Evolutionary conservation across 2,888 invertebrate genomes (phyloP).

Genomic region (Crossocerus cetratus): DNA sequence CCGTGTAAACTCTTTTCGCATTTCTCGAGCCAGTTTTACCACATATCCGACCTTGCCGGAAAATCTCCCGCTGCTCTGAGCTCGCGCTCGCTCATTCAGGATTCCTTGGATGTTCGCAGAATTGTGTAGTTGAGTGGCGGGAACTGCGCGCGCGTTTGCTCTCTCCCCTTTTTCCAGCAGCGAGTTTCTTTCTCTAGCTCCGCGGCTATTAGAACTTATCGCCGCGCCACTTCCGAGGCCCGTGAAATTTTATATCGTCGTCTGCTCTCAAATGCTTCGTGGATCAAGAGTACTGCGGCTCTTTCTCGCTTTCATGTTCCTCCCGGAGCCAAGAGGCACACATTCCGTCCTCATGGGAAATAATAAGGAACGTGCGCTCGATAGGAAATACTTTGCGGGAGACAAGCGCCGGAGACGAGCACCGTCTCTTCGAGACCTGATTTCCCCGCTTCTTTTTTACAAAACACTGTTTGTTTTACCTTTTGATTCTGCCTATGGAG

Average conservation of each 20-base stretch:
- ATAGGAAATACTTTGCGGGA: conserved; percentile 31
- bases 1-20: no score
- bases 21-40: neutral
- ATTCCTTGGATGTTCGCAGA: conserved; percentile 16
- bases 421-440: no score
- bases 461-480: no score
- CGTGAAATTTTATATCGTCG: conserved; percentile 51
- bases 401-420: conserved; percentile 27
- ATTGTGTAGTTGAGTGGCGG: neutral
- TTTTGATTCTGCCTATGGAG: no score
- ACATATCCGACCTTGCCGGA: neutral
- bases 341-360: conserved; percentile 47
- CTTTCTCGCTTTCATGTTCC: conserved; percentile 8
- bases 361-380: conserved; percentile 46
- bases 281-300: conserved; percentile 2
- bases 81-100: neutral
- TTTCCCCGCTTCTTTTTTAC: neutral
- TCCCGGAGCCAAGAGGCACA: conserved; percentile 16
- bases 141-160: no score
- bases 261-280: conserved; percentile 43
- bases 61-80: no score
- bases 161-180: no score
- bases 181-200: no score
- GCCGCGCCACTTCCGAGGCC: conserved; percentile 28
- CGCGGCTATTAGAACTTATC: conserved; percentile 33